phyloP scores from a whole-genome alignment of 2,113 vertebrate species.

The Microtus pennsylvanicus region DNA sequence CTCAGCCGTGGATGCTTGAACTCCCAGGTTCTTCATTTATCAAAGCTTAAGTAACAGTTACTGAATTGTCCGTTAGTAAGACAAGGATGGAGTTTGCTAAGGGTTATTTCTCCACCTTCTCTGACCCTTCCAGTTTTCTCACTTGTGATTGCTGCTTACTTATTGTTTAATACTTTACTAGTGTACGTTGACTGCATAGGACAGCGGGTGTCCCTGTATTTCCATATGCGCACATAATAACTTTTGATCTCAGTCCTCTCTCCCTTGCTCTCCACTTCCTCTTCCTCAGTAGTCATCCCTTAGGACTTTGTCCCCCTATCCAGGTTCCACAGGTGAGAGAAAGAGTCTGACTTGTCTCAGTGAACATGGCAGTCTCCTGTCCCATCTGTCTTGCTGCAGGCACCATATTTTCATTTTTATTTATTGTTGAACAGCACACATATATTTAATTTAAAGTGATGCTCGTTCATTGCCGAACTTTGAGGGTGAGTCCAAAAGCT shows the following conservation, averaged over 20 bases:
- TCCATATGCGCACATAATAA: too few relatives aligned
- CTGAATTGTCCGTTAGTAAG: not conserved
- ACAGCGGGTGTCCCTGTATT: not conserved
- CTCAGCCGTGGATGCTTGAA: not conserved
- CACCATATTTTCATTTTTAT: not conserved
- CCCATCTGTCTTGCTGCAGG: not conserved
- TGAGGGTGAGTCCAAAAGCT: not conserved
- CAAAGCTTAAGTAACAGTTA: not conserved
- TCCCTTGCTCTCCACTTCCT: not conserved
- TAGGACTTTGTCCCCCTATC: not conserved
- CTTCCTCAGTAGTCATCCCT: not conserved
- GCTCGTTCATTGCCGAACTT: not conserved
- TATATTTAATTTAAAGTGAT: not conserved
- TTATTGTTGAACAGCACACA: not conserved
- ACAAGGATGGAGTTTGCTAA: not conserved
- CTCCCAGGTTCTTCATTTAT: not conserved
- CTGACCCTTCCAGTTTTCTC: not conserved
- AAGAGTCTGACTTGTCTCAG: not conserved
- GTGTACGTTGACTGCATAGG: too few relatives aligned
- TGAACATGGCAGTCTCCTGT: not conserved
- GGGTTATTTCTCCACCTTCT: not conserved
- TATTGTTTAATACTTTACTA: not conserved
- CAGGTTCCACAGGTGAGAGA: not conserved
- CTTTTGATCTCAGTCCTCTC: not conserved
- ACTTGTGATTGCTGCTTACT: not conserved